phyloP scores from a whole-genome alignment of 2,888 invertebrate genomes.

The Apodemia duryi region DNA sequence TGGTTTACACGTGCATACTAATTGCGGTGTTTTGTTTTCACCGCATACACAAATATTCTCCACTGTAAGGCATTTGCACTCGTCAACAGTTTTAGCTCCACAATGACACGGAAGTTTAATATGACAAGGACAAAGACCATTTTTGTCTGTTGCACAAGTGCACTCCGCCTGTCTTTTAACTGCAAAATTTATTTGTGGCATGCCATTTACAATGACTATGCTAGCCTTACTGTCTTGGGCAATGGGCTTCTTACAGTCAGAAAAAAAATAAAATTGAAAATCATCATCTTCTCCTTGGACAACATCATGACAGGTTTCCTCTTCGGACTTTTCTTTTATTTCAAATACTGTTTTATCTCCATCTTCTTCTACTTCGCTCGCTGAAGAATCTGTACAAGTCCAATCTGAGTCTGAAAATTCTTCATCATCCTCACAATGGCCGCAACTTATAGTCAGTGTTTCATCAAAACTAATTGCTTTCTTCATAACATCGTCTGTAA shows the following conservation, averaged over 20 bases:
- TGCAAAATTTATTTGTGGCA: slow-evolving; percentile 55
- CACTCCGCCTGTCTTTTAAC: slow-evolving; percentile 40
- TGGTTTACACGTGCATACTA: slow-evolving; percentile 50
- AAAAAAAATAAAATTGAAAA: slow-evolving; percentile 68
- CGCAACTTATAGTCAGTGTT: slow-evolving; percentile 73
- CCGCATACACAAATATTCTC: slow-evolving; percentile 56
- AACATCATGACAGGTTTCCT: slow-evolving; percentile 32
- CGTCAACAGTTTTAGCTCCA: slow-evolving; percentile 46
- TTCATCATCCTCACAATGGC: slow-evolving; percentile 55
- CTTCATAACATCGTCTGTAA: slow-evolving; percentile 66
- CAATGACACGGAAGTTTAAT: slow-evolving; percentile 56
- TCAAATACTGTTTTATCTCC: slow-evolving; percentile 38
- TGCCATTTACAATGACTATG: slow-evolving; percentile 52
- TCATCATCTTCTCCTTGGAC: slow-evolving; percentile 53
- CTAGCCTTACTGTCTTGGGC: slow-evolving; percentile 50
- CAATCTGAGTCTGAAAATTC: slow-evolving; percentile 63
- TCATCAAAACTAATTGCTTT: slow-evolving; percentile 75
- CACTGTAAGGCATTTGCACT: slow-evolving; percentile 51
- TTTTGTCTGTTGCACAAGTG: slow-evolving; percentile 45
- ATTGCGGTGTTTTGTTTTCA: slow-evolving; percentile 43
- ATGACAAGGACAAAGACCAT: slow-evolving; percentile 53
- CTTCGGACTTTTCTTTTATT: slow-evolving; percentile 39
- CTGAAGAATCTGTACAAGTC: slow-evolving; percentile 51
- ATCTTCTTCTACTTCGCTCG: slow-evolving; percentile 42
- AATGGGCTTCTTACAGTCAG: slow-evolving; percentile 55